Conservation (phyloP, 2,113 vertebrate species). For the Pteruthius melanotis region DNA sequence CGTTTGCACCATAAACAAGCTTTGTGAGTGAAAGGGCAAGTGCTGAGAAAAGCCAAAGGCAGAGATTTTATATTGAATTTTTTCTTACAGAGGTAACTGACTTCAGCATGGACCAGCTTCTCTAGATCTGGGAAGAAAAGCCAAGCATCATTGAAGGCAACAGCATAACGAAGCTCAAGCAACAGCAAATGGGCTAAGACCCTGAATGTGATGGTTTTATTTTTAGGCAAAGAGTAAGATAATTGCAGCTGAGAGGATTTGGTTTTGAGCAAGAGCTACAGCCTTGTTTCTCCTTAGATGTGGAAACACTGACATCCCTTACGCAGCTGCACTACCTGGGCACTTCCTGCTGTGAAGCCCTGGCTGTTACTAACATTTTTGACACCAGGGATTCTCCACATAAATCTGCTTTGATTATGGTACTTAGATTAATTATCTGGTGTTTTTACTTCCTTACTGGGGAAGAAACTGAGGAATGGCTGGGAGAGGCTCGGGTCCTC, state of each 20-base stretch:
- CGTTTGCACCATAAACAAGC: slow-evolving; percentile 67
- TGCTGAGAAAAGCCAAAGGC: slow-evolving; percentile 66
- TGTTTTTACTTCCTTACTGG: background rate
- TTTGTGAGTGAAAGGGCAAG: slow-evolving; percentile 71
- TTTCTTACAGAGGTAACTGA: slow-evolving; percentile 43
- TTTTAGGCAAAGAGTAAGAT: background rate
- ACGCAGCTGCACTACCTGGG: background rate
- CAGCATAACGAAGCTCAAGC: background rate
- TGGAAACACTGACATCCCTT: background rate
- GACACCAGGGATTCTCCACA: background rate
- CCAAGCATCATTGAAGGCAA: background rate
- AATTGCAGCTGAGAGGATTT: background rate
- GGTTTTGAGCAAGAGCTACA: background rate
- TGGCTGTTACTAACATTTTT: background rate
- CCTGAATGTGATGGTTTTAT: background rate
- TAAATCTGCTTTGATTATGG: background rate
- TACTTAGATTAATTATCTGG: background rate
- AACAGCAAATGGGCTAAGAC: background rate
- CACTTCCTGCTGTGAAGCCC: background rate
- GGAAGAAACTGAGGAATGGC: background rate
- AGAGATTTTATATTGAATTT: slow-evolving; percentile 53
- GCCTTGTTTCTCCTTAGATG: background rate
- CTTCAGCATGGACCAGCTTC: background rate
- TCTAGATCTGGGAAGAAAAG: slow-evolving; percentile 38
- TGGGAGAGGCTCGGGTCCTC: background rate